Evolutionary conservation across 2,888 invertebrate genomes (phyloP).

Genomic region (Acrobasis suavella): DNA sequence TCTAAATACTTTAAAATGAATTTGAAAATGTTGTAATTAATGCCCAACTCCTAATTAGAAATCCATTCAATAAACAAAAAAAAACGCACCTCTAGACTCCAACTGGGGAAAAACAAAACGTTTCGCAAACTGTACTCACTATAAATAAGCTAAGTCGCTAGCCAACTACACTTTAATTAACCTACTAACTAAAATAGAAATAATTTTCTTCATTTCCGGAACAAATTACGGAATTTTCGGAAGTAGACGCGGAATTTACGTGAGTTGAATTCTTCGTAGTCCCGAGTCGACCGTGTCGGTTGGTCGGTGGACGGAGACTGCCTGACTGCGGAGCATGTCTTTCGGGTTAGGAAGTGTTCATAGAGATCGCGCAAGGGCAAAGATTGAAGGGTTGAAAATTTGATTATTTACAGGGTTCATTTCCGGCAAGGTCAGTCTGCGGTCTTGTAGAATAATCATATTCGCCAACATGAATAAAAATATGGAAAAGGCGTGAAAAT

Average conservation of each 20-base stretch:
- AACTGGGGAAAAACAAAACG: constrained; percentile 7
- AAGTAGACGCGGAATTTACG: not conserved
- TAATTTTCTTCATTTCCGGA: not conserved
- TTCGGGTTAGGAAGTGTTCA: too few relatives aligned
- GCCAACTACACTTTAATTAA: constrained; percentile 12
- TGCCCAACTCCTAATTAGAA: not conserved
- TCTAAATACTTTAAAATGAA: not conserved
- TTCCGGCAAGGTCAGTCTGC: too few relatives aligned
- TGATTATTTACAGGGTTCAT: too few relatives aligned
- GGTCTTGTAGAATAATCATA: too few relatives aligned
- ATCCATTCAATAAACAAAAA: not conserved
- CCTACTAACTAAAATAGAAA: constrained; percentile 2
- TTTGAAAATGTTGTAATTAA: not conserved
- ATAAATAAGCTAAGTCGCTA: constrained; percentile 11
- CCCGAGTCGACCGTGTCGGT: not conserved
- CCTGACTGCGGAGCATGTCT: too few relatives aligned
- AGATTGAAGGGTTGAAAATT: too few relatives aligned
- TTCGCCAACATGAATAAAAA: too few relatives aligned
- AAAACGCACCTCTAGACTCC: constrained; percentile 3
- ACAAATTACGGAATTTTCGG: not conserved
- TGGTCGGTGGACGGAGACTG: not conserved
- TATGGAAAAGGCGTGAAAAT: too few relatives aligned
- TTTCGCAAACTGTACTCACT: constrained; percentile 9
- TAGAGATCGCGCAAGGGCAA: too few relatives aligned
- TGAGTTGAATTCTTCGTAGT: not conserved